Conservation (phyloP, 2,797 vertebrate species). For the Phalanger gymnotis region DNA sequence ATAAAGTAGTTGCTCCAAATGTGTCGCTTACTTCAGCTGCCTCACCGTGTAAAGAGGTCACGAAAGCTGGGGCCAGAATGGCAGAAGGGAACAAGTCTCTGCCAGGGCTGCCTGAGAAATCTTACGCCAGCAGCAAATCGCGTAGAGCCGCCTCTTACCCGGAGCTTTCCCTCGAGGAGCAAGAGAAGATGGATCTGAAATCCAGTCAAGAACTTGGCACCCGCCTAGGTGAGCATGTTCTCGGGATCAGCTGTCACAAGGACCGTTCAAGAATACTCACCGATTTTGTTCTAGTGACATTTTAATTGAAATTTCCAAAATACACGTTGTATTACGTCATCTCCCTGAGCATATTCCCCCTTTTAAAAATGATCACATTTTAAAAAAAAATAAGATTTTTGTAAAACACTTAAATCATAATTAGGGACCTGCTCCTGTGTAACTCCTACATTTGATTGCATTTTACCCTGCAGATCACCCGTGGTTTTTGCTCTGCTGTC, state of each 20-base stretch:
- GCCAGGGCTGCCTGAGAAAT: conserved; percentile 81
- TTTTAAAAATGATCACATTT: neutral
- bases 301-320: neutral
- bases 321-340: neutral
- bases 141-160: conserved; percentile 84
- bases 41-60: conserved; percentile 85
- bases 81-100: conserved; percentile 79
- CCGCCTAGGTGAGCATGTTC: conserved; percentile 80
- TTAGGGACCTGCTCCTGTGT: neutral
- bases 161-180: conserved; percentile 86
- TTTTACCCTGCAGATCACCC: conserved; percentile 37
- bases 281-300: neutral
- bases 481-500: neutral
- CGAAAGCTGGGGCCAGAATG: conserved; percentile 80
- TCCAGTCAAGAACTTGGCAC: conserved; percentile 76
- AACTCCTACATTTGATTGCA: neutral
- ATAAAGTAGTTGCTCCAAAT: conserved; percentile 98
- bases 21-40: conserved; percentile 90
- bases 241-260: neutral
- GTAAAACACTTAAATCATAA: conserved; percentile 12
- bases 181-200: conserved; percentile 87
- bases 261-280: conserved; percentile 8
- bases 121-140: conserved; percentile 79
- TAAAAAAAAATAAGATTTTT: neutral
- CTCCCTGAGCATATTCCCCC: neutral